Base-by-base conservation (phyloP, 1,140 invertebrate genomes). In the Aporrectodea caliginosa region DNA sequence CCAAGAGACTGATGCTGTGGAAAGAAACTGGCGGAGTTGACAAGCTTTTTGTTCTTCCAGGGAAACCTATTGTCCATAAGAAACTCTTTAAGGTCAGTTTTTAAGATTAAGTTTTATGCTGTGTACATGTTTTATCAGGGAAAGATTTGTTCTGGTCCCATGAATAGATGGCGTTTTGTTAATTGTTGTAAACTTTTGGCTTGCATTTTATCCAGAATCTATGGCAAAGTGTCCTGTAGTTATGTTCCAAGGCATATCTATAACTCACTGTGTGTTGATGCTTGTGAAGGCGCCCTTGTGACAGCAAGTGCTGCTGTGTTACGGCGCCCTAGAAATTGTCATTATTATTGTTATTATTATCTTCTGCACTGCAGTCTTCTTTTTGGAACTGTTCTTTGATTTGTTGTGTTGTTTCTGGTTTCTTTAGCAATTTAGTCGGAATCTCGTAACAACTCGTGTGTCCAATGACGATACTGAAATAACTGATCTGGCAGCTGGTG, bases 1-100 rank as follows among this genome's bases (percentile, higher is more conserved):
- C 97, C 0, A 95, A 98, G 86, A 91, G 95, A 82, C 89, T 98
- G 31, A 99, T 99, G 97, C 95, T 98, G 84, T 98, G 97, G 95
- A 99, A 99, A 86, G 97, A 99, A 90, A 98, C 95, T 0, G 43
- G 87, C 35, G 86, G 86, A 32, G 87, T 88, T 2, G 98, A 99
- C 87, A 99, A 99, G 88, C 88, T 99, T 0, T 98, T 99, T 90
- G 93, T 95, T 6, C 87, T 98, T n/a, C 95, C 97, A 16, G 96
- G 87, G 43, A 90, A 95, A 83, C 91, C 92, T 0, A 95, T 98
- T 83, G 93, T 94, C 1, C 95, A 95, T 0, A 91, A 93, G 85
- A 89, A 91, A 0, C 88, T 96, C 69, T 93, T 93, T 82, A 94
- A 93, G 90, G 93, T 94, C 87, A 85, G 81, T 79, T 58, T 58